phyloP scores from a whole-genome alignment of 2,113 vertebrate species.

The Notarius quadriscutis region DNA sequence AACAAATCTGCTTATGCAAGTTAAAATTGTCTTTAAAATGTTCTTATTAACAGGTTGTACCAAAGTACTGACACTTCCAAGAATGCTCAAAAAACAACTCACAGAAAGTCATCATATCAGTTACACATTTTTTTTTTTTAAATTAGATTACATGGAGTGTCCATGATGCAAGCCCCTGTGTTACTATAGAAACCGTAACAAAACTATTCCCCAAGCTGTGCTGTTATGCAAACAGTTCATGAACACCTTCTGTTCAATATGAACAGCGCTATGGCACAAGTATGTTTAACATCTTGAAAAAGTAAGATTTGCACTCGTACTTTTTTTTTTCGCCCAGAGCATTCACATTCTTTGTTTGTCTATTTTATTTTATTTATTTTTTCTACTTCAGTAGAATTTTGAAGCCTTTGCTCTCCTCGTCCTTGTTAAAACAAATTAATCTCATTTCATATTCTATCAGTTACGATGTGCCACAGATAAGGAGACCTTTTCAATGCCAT shows the following conservation, averaged over 20 bases:
- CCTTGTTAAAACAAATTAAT: conserved; percentile 25
- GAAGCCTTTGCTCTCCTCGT: not conserved
- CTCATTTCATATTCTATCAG: conserved; percentile 46
- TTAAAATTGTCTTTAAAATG: not conserved
- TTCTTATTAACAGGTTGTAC: not conserved
- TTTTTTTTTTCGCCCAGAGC: not conserved
- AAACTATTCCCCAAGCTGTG: not conserved
- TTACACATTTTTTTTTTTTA: not conserved
- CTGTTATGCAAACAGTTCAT: not conserved
- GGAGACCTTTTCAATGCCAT: conserved; percentile 48
- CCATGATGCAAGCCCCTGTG: not conserved
- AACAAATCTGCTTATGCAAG: not conserved
- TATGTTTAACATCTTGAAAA: not conserved
- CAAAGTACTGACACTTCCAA: not conserved
- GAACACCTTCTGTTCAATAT: not conserved
- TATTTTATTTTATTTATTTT: not conserved
- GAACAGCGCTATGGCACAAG: not conserved
- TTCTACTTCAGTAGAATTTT: not conserved
- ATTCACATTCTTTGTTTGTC: not conserved
- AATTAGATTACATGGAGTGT: not conserved
- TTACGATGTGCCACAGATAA: conserved; percentile 51
- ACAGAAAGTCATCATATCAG: not conserved
- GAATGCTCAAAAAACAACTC: not conserved
- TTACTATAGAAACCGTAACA: not conserved
- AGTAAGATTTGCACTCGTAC: not conserved